These are phyloP conservation scores for Siderastrea siderea DNA, from an alignment of 92 coral and sea anemone species.

Conservation along the genomic window DNA sequence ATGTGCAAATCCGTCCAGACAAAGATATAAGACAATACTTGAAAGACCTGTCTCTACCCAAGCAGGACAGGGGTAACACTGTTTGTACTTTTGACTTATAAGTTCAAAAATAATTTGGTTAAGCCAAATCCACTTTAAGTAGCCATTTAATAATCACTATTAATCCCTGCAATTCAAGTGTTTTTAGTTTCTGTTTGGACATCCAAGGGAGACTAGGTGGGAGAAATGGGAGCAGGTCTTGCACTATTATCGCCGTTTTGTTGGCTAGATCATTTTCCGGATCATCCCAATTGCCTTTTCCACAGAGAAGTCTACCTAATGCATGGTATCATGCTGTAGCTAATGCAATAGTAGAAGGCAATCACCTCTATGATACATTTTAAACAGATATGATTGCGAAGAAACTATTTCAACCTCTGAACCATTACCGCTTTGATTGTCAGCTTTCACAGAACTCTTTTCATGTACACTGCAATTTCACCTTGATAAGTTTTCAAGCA, in stretches of 20 bases:
- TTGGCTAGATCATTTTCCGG: neutral
- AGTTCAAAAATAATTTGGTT: too few species aligned
- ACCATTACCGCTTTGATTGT: neutral
- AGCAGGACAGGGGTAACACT: neutral
- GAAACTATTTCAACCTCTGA: slow-evolving; percentile 14
- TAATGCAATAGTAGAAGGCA: slow-evolving; percentile 13
- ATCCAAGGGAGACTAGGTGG: slow-evolving; percentile 26
- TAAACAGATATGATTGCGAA: neutral
- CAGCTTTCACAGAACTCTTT: neutral
- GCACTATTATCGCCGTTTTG: slow-evolving; percentile 13
- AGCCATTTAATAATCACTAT: neutral
- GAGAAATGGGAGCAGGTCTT: slow-evolving; percentile 20
- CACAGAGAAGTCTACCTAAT: slow-evolving; percentile 3
- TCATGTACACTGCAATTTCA: slow-evolving; percentile 8
- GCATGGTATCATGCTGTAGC: slow-evolving; percentile 8
- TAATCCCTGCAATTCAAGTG: neutral
- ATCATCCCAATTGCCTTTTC: neutral
- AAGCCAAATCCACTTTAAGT: neutral
- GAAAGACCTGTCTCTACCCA: slow-evolving; percentile 4
- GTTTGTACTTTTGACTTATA: too few species aligned
- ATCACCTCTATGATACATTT: slow-evolving; percentile 11
- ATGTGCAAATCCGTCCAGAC: slow-evolving; percentile 14
- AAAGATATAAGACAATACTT: slow-evolving; percentile 19
- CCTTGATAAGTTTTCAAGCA: slow-evolving; percentile 9
- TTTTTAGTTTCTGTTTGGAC: slow-evolving; percentile 11